Evolutionary conservation across 2,113 vertebrate genomes (phyloP).

Genomic region (Lophochroa leadbeateri): DNA sequence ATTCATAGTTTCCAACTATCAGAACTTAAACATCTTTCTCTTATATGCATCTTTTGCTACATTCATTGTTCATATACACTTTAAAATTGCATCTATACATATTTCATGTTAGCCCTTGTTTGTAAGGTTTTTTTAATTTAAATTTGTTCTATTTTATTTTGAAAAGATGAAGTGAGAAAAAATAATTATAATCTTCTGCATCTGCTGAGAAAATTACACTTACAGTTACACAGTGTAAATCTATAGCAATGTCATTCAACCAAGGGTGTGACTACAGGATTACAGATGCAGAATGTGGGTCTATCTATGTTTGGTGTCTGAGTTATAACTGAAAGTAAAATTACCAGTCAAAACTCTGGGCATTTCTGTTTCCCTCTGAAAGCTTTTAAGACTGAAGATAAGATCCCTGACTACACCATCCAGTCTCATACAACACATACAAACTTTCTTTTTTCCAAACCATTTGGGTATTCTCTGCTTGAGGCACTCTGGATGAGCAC

Average conservation of each 20-base stretch:
- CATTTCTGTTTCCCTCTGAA: background rate
- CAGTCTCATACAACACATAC: background rate
- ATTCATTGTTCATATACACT: background rate
- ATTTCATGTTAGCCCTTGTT: background rate
- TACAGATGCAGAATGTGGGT: background rate
- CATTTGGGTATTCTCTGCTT: background rate
- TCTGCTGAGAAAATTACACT: background rate
- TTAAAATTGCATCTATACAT: background rate
- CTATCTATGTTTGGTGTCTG: background rate
- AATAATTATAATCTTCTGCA: background rate
- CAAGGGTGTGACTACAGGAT: background rate
- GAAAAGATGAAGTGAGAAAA: background rate
- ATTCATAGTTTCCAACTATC: background rate
- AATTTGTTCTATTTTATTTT: background rate
- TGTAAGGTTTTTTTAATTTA: background rate
- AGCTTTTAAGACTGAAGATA: background rate
- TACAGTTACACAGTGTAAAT: background rate
- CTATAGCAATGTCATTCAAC: background rate
- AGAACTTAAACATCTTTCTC: background rate
- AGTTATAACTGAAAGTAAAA: background rate
- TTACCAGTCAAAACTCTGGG: background rate
- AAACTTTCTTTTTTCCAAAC: background rate
- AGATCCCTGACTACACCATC: background rate
- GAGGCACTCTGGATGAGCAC: background rate
- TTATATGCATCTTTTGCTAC: background rate